Conservation (phyloP, 2,113 vertebrate species). For the Delphinapterus leucas region DNA sequence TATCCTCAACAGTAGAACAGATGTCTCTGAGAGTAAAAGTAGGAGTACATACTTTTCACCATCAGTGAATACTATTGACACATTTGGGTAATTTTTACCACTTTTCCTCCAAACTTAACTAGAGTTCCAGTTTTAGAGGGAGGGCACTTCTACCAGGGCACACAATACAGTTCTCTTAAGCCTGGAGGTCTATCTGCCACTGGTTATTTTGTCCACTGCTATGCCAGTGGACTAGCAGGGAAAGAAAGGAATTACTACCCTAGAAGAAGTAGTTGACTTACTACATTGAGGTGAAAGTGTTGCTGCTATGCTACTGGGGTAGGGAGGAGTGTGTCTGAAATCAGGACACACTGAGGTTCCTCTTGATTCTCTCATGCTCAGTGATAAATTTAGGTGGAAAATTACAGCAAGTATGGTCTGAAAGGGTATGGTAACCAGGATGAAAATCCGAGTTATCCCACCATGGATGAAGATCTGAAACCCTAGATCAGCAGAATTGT, state of each 20-base stretch:
- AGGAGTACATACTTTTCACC: neutral
- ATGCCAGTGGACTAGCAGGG: neutral
- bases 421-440: neutral
- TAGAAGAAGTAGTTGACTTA: neutral
- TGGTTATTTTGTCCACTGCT: neutral
- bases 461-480: neutral
- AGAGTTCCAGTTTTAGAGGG: neutral
- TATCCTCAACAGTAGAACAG: neutral
- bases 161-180: neutral
- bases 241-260: neutral
- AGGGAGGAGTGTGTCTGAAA: neutral
- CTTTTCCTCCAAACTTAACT: neutral
- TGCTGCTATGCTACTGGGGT: neutral
- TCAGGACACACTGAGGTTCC: neutral
- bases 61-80: neutral
- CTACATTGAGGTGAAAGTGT: neutral
- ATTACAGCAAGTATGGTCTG: neutral
- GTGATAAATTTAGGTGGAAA: neutral
- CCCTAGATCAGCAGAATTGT: neutral
- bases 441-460: neutral
- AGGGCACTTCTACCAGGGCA: rapidly evolving
- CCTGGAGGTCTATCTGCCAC: neutral
- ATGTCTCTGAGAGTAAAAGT: neutral
- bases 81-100: neutral
- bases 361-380: neutral